Evolutionary conservation across 2,113 vertebrate species (phyloP).

Genomic region (Ameiurus melas): DNA sequence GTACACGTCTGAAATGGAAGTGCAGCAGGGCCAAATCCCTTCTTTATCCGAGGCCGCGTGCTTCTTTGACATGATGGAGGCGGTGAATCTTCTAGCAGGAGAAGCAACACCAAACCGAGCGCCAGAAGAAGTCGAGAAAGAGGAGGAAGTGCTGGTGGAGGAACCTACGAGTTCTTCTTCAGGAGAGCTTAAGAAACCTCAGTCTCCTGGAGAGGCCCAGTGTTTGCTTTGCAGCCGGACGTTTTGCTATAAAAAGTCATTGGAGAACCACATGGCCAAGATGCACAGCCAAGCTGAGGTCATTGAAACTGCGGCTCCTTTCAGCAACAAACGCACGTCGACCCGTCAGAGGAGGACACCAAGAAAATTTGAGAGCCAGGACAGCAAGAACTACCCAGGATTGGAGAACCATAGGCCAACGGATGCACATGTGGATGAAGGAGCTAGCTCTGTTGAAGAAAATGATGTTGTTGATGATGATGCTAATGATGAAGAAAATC

Average conservation of each 20-base stretch:
- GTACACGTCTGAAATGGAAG: conserved; percentile 89
- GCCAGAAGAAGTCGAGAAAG: conserved; percentile 48
- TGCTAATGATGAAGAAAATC: background rate
- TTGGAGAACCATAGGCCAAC: conserved; percentile 56
- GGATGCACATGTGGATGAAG: conserved; percentile 29
- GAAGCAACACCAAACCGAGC: conserved; percentile 51
- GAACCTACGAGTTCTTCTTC: conserved; percentile 54
- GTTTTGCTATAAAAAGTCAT: conserved; percentile 79
- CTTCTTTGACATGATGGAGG: conserved; percentile 94
- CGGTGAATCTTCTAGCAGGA: conserved; percentile 84
- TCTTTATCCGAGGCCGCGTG: conserved; percentile 87
- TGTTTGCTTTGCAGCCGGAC: conserved; percentile 74
- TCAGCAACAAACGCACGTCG: conserved; percentile 72
- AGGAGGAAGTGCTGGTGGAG: conserved; percentile 58
- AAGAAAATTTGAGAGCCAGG: conserved; percentile 76
- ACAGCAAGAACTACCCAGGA: conserved; percentile 63
- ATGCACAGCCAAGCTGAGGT: conserved; percentile 68
- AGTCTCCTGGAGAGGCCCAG: conserved; percentile 53
- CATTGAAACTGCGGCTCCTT: background rate
- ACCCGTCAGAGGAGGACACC: conserved; percentile 80
- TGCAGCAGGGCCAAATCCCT: conserved; percentile 83
- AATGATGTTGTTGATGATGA: conserved; percentile 44
- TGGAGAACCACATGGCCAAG: conserved; percentile 79
- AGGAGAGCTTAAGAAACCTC: conserved; percentile 35
- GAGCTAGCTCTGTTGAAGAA: conserved; percentile 27